Conservation (phyloP, 2,888 invertebrate genomes). For the Emmelina monodactyla region DNA sequence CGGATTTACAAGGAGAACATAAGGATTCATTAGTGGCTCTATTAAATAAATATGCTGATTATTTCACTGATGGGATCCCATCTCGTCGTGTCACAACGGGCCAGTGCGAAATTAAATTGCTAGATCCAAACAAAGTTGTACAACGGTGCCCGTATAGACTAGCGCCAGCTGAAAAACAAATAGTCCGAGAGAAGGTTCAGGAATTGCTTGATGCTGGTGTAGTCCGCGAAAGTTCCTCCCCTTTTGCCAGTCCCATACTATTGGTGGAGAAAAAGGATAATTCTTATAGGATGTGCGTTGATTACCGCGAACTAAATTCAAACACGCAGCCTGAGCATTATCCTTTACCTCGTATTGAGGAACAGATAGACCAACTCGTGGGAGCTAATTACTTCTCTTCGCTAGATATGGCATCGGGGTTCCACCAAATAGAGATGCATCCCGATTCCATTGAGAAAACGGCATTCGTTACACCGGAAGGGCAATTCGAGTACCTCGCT, state of each 20-base stretch:
- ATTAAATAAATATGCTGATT: too few relatives aligned
- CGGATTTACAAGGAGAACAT: too few relatives aligned
- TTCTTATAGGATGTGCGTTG: conserved; percentile 4
- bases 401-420: conserved; percentile 27
- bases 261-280: neutral
- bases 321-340: conserved; percentile 2
- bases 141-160: conserved; percentile 19
- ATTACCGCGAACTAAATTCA: conserved; percentile 3
- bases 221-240: conserved; percentile 25
- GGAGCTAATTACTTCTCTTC: conserved; percentile 18
- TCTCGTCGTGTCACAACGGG: too few relatives aligned
- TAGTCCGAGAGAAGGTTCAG: conserved; percentile 3
- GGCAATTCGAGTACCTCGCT: conserved; percentile 19
- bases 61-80: too few relatives aligned
- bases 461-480: conserved; percentile 20
- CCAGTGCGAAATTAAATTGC: too few relatives aligned
- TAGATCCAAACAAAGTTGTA: conserved; percentile 17
- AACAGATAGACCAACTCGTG: conserved; percentile 22
- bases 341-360: conserved; percentile 23
- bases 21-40: too few relatives aligned
- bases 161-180: conserved; percentile 8
- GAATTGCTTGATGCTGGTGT: conserved; percentile 12
- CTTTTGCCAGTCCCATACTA: conserved; percentile 13
- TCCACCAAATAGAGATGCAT: conserved; percentile 23
- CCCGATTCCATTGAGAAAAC: conserved; percentile 19